Evolutionary conservation across 1,140 invertebrate species (phyloP), one percentile per base, ranked within the genome.

Genomic region (Pseudomyrmex pallidus): DNA sequence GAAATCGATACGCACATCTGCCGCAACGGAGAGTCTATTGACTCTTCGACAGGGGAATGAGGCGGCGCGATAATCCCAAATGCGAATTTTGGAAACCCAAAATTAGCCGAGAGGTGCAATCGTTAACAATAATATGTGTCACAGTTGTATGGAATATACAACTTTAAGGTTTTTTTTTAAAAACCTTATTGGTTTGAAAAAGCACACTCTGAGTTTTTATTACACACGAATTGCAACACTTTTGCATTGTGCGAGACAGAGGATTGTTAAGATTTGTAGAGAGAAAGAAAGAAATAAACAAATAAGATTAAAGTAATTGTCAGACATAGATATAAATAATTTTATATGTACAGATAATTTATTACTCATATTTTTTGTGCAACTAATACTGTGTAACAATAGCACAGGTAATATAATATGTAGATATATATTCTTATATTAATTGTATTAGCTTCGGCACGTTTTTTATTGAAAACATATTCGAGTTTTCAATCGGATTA

Each of bases 1-100:
- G 84, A 88, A 87, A 88, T 88, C 87, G 86, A 88, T 88, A 87
- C 87, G 83, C 83, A 88, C 87, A 88, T 88, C 87, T 87, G 87
- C 72, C 83, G 86, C 76, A 88, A 84, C 57, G 82, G 66, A 78
- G 78, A 87, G 85, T 87, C 86, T 87, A 87, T 87, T 87, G 86
- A 87, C 74, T 87, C 74, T 74, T 57, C 50, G 50, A 44, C 57
- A 35, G 59, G 54, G 50, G 54, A 74, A 25, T 12, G 5, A 7
- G 62, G 25, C 35, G 7, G 5, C 62, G 25, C 64, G 64, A 15
- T n/a, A 17, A 12, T 68, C 17, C 17, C 17, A n/a, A n/a, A 22
- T 72, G 76, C 54, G 66, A 70, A 80, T 80, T 80, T 61, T 35
- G 8, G 44, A 80, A 13, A 48, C 22, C 54, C 44, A 20, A 78